Conservation (phyloP, 2,888 invertebrate species). For the Orthosia gothica region DNA sequence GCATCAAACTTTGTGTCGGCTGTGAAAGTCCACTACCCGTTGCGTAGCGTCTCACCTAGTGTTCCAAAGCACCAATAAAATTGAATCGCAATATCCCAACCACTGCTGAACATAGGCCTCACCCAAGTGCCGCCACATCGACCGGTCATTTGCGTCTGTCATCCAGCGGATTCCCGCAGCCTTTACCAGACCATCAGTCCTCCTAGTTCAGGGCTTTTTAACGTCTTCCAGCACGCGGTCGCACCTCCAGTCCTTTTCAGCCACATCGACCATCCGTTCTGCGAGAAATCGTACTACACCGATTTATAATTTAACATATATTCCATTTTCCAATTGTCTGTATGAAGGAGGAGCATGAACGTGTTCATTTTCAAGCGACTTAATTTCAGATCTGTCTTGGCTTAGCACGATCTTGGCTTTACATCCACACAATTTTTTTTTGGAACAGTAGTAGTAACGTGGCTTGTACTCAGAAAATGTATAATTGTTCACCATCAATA, state of each 20-base stretch:
- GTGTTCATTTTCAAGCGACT: slow-evolving; percentile 67
- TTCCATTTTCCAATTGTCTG: slow-evolving; percentile 10
- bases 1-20: neutral
- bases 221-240: too few species aligned
- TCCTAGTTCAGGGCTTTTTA: too few species aligned
- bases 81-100: too few species aligned
- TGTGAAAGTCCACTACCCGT: neutral
- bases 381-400: slow-evolving; percentile 58
- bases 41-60: neutral
- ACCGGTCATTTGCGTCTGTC: too few species aligned
- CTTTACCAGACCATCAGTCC: too few species aligned
- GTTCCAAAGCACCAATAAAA: neutral
- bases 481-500: slow-evolving; percentile 75
- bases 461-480: slow-evolving; percentile 72
- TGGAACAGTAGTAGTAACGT: slow-evolving; percentile 78
- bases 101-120: too few species aligned
- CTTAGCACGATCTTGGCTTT: slow-evolving; percentile 74
- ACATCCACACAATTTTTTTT: slow-evolving; percentile 74
- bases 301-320: slow-evolving; percentile 15
- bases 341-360: slow-evolving; percentile 73
- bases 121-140: too few species aligned
- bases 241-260: too few species aligned
- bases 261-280: too few species aligned
- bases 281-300: neutral
- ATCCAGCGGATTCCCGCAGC: too few species aligned